Base-by-base conservation (phyloP, 2,113 vertebrate genomes). In the Platichthys stellatus region DNA sequence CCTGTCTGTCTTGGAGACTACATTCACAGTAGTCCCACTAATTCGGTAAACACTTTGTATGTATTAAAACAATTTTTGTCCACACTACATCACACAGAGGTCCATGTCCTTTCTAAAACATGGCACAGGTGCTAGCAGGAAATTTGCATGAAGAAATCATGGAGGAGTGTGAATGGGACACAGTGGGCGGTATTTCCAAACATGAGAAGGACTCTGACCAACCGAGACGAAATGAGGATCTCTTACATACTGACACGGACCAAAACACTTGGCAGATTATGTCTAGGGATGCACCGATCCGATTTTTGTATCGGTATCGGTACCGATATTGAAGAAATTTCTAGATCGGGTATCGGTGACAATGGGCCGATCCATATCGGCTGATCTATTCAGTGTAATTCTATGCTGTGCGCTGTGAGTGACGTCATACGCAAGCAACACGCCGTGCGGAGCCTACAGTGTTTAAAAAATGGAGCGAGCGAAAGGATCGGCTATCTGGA, bases 1-100 rank as follows among this genome's bases (percentile, higher is more conserved):
- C 74, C 35, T 58, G 67, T 82, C 69, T 76, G 64, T 74, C 78
- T 68, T 43, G 49, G 43, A 68, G 57, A 63, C 63, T 9, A 43
- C 43, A 76, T 82, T 72, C 51, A 54, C 58, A 40, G 38, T 76
- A 74, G 69, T 86, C 56, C 15, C 2, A 57, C 56, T 14, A 17
- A 63, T 67, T 49, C 60, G 60, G 43, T 2, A 8, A 53, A 53
- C 18, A 53, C 49, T 18, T 53, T n/a, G 15, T 53, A 53, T 17
- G 4, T 53, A 53, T 49, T 15, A 49, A 20, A 53, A 53, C 1
- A 53, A 6, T 8, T n/a, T 20, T 53, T 40, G 38, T 40, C 38
- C 38, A 43, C 3, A 43, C 40, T 13, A 43, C 2, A 43, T 43
- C 40, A 43, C 3, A 3, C 35, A 43, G 40, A 43, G 40, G 40